Evolutionary conservation across 2,888 invertebrate genomes (phyloP).

Genomic region (Apamea crenata): DNA sequence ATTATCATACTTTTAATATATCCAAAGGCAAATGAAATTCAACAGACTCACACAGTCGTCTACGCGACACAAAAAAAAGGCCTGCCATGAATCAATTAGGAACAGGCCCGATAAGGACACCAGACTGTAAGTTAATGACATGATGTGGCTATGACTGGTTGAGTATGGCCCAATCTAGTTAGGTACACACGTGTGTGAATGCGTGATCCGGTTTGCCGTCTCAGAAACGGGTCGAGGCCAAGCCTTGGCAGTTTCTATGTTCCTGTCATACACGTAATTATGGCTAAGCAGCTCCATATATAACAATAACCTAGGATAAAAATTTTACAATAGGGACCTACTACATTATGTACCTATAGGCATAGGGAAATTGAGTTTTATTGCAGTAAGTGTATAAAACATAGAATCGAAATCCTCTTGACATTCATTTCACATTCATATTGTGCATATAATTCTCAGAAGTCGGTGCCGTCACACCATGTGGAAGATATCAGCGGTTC

Average conservation of each 20-base stretch:
- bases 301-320: not conserved
- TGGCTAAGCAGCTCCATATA: not conserved
- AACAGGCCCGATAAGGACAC: slow-evolving; percentile 53
- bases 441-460: slow-evolving; percentile 36
- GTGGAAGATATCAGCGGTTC: slow-evolving; percentile 37
- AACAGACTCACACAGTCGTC: not conserved
- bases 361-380: not conserved
- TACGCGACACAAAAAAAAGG: slow-evolving; percentile 16
- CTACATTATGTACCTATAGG: too few relatives aligned
- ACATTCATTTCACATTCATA: slow-evolving; percentile 12
- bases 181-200: slow-evolving; percentile 63
- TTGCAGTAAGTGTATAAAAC: not conserved
- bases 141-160: slow-evolving; percentile 59
- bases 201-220: slow-evolving; percentile 77
- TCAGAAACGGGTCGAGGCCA: slow-evolving; percentile 76
- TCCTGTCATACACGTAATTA: slow-evolving; percentile 31
- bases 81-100: slow-evolving; percentile 59
- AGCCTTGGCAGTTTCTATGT: slow-evolving; percentile 46
- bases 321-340: not conserved
- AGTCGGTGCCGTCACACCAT: slow-evolving; percentile 33
- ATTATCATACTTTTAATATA: not conserved
- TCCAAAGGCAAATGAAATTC: not conserved
- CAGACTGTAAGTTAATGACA: slow-evolving; percentile 51
- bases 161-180: slow-evolving; percentile 71
- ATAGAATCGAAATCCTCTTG: not conserved